These are phyloP conservation scores for Escarpia spicata DNA, from an alignment of 2,888 invertebrate genomes.

Conservation along the genomic window DNA sequence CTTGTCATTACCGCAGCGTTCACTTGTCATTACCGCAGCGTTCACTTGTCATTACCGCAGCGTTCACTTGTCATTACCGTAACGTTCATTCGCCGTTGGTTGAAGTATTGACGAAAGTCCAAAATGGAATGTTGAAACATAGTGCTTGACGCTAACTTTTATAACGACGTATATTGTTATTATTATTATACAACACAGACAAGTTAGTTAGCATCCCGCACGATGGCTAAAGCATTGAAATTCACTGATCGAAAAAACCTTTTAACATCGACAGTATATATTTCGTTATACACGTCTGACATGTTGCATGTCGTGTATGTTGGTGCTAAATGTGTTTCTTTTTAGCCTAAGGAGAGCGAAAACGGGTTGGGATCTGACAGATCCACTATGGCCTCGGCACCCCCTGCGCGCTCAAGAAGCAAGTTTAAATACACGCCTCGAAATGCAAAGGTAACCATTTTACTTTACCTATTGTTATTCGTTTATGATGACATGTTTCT, in stretches of 20 bases:
- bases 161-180: too few relatives aligned
- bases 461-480: neutral
- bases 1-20: too few relatives aligned
- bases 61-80: too few relatives aligned
- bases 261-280: neutral
- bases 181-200: neutral
- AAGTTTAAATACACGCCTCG: conserved; percentile 4
- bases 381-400: neutral
- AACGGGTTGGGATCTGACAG: neutral
- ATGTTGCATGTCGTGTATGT: neutral
- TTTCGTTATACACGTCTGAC: neutral
- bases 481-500: too few relatives aligned
- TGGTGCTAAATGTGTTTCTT: neutral
- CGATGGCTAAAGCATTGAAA: neutral
- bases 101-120: too few relatives aligned
- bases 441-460: neutral
- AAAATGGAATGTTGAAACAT: too few relatives aligned
- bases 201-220: neutral
- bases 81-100: too few relatives aligned
- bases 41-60: too few relatives aligned
- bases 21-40: too few relatives aligned
- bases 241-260: neutral
- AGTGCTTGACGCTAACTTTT: too few relatives aligned
- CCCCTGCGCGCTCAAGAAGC: neutral
- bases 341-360: neutral